Percentiles rank a stretch among this genome's conserved stretches.
These are phyloP conservation scores for Gallirallus australis DNA, from an alignment of 2,797 vertebrate species.

Conservation along the genomic window DNA sequence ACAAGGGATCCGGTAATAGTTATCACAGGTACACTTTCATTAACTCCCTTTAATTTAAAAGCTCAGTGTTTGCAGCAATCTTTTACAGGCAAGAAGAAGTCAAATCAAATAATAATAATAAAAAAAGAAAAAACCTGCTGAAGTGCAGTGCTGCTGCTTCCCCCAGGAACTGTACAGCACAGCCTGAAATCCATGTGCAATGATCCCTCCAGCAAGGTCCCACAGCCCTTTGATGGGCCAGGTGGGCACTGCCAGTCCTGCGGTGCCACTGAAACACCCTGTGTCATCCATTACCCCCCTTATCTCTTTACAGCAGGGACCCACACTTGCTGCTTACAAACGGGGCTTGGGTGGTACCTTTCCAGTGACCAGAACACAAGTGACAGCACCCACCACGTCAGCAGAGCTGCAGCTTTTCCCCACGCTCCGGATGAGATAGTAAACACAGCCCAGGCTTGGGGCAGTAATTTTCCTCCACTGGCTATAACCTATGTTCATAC, in stretches of 20 bases:
- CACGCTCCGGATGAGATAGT: rapidly evolving
- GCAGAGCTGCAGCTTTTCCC: neutral
- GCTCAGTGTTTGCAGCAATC: slow-evolving; percentile 31
- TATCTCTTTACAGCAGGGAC: neutral
- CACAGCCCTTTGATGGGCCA: neutral
- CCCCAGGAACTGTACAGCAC: neutral
- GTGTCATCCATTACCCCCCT: neutral
- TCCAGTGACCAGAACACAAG: neutral
- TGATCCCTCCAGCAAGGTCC: neutral
- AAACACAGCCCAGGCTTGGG: neutral
- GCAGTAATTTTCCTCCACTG: neutral
- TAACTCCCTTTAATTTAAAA: slow-evolving; percentile 74
- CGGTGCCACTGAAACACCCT: neutral
- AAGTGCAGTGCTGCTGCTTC: neutral
- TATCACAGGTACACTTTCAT: slow-evolving; percentile 69
- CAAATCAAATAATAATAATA: neutral
- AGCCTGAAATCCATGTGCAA: neutral
- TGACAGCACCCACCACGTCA: rapidly evolving
- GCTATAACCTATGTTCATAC: neutral
- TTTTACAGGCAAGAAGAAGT: slow-evolving; percentile 16
- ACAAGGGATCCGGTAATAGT: slow-evolving; percentile 46
- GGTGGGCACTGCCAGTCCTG: neutral
- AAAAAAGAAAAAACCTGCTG: neutral
- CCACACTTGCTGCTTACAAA: rapidly evolving
- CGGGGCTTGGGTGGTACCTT: neutral